Base-by-base conservation (phyloP, 2,113 vertebrate species). In the Columba livia region DNA sequence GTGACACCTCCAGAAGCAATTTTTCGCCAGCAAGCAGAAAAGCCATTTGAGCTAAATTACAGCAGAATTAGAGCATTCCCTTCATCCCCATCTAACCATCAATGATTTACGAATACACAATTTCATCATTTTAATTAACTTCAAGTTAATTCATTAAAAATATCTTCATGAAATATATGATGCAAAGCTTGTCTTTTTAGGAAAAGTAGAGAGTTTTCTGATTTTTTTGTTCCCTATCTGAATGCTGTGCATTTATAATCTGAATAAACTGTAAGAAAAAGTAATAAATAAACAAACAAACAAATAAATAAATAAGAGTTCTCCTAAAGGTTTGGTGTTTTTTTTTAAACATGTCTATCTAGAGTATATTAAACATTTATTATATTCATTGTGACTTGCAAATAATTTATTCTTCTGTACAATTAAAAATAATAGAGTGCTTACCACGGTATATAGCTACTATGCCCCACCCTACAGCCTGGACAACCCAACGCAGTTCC, bases 311-410 rank as follows among this genome's bases (percentile, higher is more conserved):
- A 69, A 58, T 11, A 36, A 38, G 3, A 80, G 21, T 18, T 19
- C 8, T 54, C 3, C 26, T 67, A 40, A 89, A 65, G 12, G 3
- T 32, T 48, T 44, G 40, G 5, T 40, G 40, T 67, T 6, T 32
- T 73, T 77, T 71, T 9, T 51, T 93, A 66, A 66, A 61, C 25
- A 86, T 66, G 25, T 31, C 34, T 31, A 80, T 25, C 23, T n/a
- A 84, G 19, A 61, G 18, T 53, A 62, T 31, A 67, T 89, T 26
- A 89, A 78, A 56, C 7, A 58, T 21, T 74, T 73, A 58, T 29
- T 36, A 44, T 12, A 10, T 53, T 84, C n/a, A n/a, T 4, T 25
- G 11, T 15, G 19, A 28, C 14, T 61, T 0, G 0, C 38, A 83
- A 79, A 69, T 44, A 0, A 69, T 61, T 77, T 80, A 66, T 64